Conservation (phyloP, 2,888 invertebrate genomes). For the Acleris literana region DNA sequence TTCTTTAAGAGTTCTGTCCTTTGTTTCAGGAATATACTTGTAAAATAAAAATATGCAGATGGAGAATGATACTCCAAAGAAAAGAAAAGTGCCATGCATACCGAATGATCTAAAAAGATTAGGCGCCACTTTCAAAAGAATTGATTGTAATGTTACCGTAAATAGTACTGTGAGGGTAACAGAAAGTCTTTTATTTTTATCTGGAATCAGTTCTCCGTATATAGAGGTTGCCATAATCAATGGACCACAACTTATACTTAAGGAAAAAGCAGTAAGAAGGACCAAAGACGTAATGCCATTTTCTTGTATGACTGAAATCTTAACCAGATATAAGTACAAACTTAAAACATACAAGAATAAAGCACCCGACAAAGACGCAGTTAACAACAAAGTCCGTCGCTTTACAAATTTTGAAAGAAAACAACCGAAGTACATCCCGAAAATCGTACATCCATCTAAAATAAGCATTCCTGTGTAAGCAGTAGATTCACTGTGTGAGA, state of each 20-base stretch:
- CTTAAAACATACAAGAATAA: constrained; percentile 56
- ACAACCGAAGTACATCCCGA: constrained; percentile 63
- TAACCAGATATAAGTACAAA: constrained; percentile 57
- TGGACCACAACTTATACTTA: constrained; percentile 62
- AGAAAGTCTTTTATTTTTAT: constrained; percentile 47
- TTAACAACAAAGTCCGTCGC: constrained; percentile 47
- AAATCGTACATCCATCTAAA: constrained; percentile 49
- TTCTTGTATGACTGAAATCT: constrained; percentile 47
- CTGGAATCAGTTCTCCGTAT: constrained; percentile 60
- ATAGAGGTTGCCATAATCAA: constrained; percentile 60
- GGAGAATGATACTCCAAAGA: constrained; percentile 48
- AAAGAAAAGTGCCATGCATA: constrained; percentile 57
- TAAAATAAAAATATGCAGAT: constrained; percentile 46
- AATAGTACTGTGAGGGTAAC: constrained; percentile 48
- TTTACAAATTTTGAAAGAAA: constrained; percentile 45
- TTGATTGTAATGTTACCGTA: constrained; percentile 51
- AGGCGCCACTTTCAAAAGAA: constrained; percentile 58
- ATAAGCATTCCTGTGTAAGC: constrained; percentile 51
- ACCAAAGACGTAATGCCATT: constrained; percentile 54
- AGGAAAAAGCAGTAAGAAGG: constrained; percentile 55
- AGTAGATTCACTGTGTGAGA: constrained; percentile 28
- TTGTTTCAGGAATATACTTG: constrained; percentile 53
- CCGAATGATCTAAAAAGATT: constrained; percentile 52
- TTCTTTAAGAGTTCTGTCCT: constrained; percentile 58
- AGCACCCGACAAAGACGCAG: constrained; percentile 52